phyloP scores from a whole-genome alignment of 53 echinoderm and acorn worm genomes.

The Luidia sarsii region DNA sequence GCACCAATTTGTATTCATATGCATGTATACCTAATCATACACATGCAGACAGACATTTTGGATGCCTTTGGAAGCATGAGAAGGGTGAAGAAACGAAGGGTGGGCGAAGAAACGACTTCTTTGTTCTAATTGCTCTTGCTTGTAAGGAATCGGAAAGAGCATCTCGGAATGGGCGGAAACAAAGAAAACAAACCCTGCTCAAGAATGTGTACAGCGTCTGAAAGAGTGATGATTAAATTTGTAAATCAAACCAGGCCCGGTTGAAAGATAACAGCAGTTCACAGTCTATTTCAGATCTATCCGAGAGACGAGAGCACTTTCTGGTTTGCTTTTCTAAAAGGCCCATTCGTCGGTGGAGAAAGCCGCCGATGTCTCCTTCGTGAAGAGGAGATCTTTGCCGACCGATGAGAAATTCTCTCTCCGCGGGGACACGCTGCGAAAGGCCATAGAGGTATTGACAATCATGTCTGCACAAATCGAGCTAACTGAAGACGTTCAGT shows the following conservation, averaged over 20 bases:
- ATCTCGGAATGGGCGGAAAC: background rate
- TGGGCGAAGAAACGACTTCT: no score
- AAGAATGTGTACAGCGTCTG: background rate
- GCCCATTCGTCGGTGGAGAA: slow-evolving; percentile 83
- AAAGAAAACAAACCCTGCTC: background rate
- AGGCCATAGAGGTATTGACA: slow-evolving; percentile 69
- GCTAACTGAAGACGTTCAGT: background rate
- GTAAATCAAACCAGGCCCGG: background rate
- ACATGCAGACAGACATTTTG: no score
- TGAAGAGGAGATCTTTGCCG: slow-evolving; percentile 65
- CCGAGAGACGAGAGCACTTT: background rate
- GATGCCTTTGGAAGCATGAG: no score
- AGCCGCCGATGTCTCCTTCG: no score
- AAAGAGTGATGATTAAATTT: background rate
- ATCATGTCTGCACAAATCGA: background rate
- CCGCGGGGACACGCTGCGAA: no score
- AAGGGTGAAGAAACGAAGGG: no score
- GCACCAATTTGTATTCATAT: no score
- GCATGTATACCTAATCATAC: no score
- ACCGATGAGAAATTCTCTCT: slow-evolving; percentile 76
- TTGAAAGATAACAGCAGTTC: background rate
- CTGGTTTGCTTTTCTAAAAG: slow-evolving; percentile 26
- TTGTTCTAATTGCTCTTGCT: no score
- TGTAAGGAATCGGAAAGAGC: background rate
- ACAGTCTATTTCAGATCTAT: background rate